Base-by-base conservation (phyloP, 2,888 invertebrate genomes). In the Diplolepis rosae region DNA sequence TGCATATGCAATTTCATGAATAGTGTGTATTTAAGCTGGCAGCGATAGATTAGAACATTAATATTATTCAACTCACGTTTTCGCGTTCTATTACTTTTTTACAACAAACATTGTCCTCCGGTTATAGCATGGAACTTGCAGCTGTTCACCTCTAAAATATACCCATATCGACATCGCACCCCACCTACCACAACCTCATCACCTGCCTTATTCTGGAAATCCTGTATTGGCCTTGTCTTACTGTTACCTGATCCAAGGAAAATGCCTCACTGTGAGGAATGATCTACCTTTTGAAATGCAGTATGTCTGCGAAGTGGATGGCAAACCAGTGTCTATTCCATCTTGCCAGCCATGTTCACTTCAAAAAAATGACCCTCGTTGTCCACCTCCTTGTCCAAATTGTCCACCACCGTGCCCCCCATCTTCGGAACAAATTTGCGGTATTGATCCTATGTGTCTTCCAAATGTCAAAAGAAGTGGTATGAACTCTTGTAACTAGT, bases 121-220 rank as follows among this genome's bases (percentile, higher is more conserved):
- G n/a, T 85, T 85, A 48, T 81, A 87, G 87, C 85, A 87, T 71
- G 86, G 85, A 18, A 80, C 80, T 50, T 85, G 85, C 76, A 85
- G 87, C 75, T 82, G 82, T 71, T 78, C 79, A 65, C 94, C 94
- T 0, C 86, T 97, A 77, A 95, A 94, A 80, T 98, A 95, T 90
- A 94, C 95, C 72, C 95, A 95, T 89, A 89, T 96, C 84, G 96
- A 95, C 89, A 94, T 97, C 83, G 95, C 95, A 66, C 95, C 92
- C 42, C 85, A 86, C 48, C 68, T 79, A 28, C 78, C 79, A 18
- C 18, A 66, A 66, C 78, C 79, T 28, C 78, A 80, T 56, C 91
- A 91, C 22, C 91, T 93, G 81, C 95, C 95, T 1, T 90, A 92
- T 66, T 93, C 94, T 27, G 96, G 93, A 61, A 92, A 94, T 74